Base-by-base conservation (phyloP, 2,888 invertebrate species). In the Leucoma salicis region DNA sequence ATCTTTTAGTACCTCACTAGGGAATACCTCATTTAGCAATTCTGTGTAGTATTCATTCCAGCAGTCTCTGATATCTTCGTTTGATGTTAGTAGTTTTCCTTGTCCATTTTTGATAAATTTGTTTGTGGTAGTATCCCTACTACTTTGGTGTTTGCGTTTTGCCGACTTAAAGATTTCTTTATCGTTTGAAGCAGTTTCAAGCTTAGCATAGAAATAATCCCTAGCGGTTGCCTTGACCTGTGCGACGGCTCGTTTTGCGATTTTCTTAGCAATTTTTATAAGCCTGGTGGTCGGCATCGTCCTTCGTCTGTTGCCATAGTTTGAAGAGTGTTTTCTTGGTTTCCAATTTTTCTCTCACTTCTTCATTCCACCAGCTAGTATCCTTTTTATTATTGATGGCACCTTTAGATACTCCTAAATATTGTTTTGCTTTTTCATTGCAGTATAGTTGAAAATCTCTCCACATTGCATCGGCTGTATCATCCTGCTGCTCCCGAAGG, bases 301-400 rank as follows among this genome's bases (percentile, higher is more conserved):
- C n/a, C 31, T 37, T 14, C 7, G 48, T 39, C 24, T 38, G 14
- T 37, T 49, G 52, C 52, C 44, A 49, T 25, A 28, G 8, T 37
- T 52, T 52, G 29, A 52, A 52, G 28, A 35, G 27, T 3, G 21
- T 28, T 42, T 37, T 43, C 28, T 52, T 52, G 7, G 34, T 35
- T 34, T 35, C 14, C 14, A 48, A 3, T 11, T 2, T 21, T 13
- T 15, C 15, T 16, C n/a, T 32, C n/a, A 15, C 2, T 32, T 32
- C 5, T 32, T 15, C 31, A 15, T 32, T 15, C 15, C 31, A 32
- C 15, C 31, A 31, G 31, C 31, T 14, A 8, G 25, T 7, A 31
- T 31, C 7, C 14, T 14, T 31, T 14, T 14, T 14, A 31, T 31
- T 15, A 10, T n/a, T 16, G 13, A 13, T 11, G 11, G 28, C 12